Conservation (phyloP, 2,797 vertebrate genomes). For the Cirrhinus mrigala region DNA sequence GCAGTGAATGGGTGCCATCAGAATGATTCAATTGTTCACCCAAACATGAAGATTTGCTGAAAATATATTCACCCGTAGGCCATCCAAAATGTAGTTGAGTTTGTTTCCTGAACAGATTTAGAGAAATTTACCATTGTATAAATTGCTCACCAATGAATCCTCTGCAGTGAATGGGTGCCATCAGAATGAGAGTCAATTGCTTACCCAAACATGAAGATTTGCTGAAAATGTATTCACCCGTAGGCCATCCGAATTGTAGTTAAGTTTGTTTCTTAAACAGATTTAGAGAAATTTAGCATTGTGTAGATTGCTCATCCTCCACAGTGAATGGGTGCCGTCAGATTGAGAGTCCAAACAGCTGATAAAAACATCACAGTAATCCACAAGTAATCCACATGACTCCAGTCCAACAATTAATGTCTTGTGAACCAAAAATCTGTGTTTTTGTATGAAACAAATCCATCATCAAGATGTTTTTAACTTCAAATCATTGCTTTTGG, state of each 20-base stretch:
- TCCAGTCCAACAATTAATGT: not conserved
- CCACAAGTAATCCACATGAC: not conserved
- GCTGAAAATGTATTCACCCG: not conserved
- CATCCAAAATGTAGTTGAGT: not conserved
- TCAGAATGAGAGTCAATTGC: not conserved
- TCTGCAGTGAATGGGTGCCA: not conserved
- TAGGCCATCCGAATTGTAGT: not conserved
- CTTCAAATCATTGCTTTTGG: no score
- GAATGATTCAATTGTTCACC: not conserved
- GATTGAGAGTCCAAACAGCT: not conserved
- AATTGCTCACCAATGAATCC: not conserved
- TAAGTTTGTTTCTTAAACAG: not conserved
- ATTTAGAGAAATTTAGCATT: not conserved
- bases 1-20: not conserved
- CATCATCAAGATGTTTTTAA: not conserved
- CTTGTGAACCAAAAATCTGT: not conserved
- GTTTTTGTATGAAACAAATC: not conserved
- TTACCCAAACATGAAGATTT: not conserved
- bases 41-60: not conserved
- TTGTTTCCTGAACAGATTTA: not conserved
- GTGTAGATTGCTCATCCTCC: not conserved
- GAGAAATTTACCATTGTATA: not conserved
- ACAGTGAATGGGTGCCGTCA: not conserved
- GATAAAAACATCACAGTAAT: not conserved
- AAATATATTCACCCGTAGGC: not conserved